Percentiles rank a stretch among this genome's conserved stretches.
phyloP scores from a whole-genome alignment of 1,140 invertebrate genomes.

The Neodiprion virginianus region DNA sequence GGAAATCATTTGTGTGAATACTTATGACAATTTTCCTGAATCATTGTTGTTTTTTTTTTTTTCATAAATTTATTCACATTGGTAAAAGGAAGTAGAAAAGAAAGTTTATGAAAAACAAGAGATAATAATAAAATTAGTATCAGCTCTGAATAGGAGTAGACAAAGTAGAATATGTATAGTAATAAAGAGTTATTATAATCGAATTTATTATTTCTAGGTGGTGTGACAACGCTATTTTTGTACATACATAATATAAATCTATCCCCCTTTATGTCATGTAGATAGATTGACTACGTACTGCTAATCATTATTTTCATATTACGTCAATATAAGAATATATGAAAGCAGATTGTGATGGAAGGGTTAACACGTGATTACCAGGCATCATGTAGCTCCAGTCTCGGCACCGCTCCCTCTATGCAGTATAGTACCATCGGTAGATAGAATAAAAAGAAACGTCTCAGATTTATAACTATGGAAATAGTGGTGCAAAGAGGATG shows the following conservation, averaged over 20 bases:
- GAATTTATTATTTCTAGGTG: conserved; percentile 1
- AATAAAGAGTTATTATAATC: not conserved
- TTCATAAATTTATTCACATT: not conserved
- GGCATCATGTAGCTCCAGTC: conserved; percentile 58
- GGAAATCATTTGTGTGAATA: no score
- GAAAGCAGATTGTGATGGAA: conserved; percentile 52
- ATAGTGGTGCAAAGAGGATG: no score
- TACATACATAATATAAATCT: no score
- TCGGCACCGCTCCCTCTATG: conserved; percentile 52
- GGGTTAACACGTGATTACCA: conserved; percentile 60
- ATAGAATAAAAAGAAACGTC: no score
- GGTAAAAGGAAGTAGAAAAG: no score
- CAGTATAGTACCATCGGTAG: not conserved
- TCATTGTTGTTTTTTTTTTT: not conserved
- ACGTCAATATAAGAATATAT: conserved; percentile 3
- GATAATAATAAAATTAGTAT: not conserved
- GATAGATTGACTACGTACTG: no score
- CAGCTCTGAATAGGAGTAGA: no score
- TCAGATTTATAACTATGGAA: no score
- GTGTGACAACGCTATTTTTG: not conserved
- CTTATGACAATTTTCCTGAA: not conserved
- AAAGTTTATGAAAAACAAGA: not conserved
- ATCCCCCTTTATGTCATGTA: no score
- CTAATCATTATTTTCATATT: no score
- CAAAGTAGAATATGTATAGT: no score